These are phyloP conservation scores for Eupsilia transversa DNA, from an alignment of 2,888 invertebrate species.

Conservation along the genomic window DNA sequence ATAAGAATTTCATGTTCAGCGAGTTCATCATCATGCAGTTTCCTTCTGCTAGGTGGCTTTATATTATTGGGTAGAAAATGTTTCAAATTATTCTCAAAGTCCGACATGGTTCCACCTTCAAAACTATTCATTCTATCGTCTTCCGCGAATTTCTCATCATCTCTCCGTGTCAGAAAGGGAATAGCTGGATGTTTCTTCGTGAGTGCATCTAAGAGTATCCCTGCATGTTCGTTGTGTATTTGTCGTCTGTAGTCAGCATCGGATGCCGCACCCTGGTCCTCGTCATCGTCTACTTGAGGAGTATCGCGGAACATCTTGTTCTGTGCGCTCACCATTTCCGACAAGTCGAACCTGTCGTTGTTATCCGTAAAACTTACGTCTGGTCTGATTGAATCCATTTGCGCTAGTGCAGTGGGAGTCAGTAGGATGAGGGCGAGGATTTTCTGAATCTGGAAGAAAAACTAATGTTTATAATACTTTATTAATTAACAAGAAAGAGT, in stretches of 20 bases:
- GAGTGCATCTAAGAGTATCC: not conserved
- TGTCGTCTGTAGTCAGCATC: slow-evolving; percentile 61
- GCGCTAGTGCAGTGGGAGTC: slow-evolving; percentile 51
- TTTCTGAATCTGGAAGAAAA: slow-evolving; percentile 36
- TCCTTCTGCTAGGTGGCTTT: slow-evolving; percentile 30
- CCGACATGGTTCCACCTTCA: slow-evolving; percentile 33
- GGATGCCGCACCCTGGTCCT: not conserved
- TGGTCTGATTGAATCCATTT: slow-evolving; percentile 71
- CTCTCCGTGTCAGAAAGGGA: slow-evolving; percentile 6
- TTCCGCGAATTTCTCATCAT: slow-evolving; percentile 65
- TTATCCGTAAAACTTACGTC: slow-evolving; percentile 77
- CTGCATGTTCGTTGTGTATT: not conserved
- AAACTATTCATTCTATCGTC: slow-evolving; percentile 70
- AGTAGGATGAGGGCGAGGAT: slow-evolving; percentile 15
- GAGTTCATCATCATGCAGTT: slow-evolving; percentile 38
- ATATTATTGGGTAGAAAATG: slow-evolving; percentile 49
- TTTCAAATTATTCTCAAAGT: slow-evolving; percentile 71
- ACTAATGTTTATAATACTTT: not conserved
- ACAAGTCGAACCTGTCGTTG: slow-evolving; percentile 80
- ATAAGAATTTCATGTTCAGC: slow-evolving; percentile 62
- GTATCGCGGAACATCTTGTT: slow-evolving; percentile 48
- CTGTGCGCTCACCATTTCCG: slow-evolving; percentile 69
- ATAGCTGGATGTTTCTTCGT: not conserved
- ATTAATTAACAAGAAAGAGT: too few species aligned
- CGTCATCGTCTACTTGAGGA: slow-evolving; percentile 1